Evolutionary conservation across 2,113 vertebrate genomes (phyloP), one percentile per base, ranked within the genome.

Genomic region (Barbus barbus): DNA sequence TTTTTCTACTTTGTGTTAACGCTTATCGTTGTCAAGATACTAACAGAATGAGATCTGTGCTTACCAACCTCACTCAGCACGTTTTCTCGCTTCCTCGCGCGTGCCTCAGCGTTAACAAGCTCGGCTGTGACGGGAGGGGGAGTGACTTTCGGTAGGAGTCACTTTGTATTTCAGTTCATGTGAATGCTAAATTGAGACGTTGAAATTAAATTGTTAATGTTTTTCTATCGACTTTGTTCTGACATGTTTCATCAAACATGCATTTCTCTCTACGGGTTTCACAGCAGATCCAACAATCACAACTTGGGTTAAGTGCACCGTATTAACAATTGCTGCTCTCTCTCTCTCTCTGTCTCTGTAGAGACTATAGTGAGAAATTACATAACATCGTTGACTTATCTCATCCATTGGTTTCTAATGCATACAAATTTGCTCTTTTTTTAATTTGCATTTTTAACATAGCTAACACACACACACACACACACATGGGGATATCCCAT

Each of bases 1-100:
- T 36, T 33, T 77, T n/a, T 8, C 38, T 38, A 38, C 5, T 53
- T 77, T 33, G 13, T n/a, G n/a, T n/a, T n/a, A n/a, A n/a, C n/a
- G 38, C 2, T 41, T n/a, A n/a, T 75, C 46, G 9, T 22, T 76
- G 46, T 60, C 31, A 78, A n/a, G 12, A 60, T 38, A 41, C 20
- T 58, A 78, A 78, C 12, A 24, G 2, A 78, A 78, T 60, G 75
- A 22, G 53, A 60, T 18, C 33, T 60, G 8, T 63, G 77, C 77
- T 63, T 79, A 79, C 77, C 58, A 13, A 79, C 9, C 77, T 63
- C 58, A 41, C 77, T 63, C 58, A 41, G 77, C 0, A 44, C 1
- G 60, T 1, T 7, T 63, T 63, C 38, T 44, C 9, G 58, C n/a
- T 63, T 26, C 77, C 56, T 41, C 36, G 38, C 28, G 58, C 77